Conservation (phyloP, 1,140 invertebrate species). For the Lucilia cuprina region DNA sequence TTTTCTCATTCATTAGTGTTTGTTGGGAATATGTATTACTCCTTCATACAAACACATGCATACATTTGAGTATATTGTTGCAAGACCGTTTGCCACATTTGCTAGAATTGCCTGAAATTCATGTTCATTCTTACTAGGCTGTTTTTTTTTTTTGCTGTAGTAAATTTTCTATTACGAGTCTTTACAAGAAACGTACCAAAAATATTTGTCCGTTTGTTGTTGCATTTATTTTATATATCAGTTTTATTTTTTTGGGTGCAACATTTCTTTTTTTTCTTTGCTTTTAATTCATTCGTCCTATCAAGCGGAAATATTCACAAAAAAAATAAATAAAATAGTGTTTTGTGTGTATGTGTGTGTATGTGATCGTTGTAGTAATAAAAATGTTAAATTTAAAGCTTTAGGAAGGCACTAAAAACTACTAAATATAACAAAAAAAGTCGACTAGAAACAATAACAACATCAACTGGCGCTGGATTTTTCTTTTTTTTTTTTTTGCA, state of each 20-base stretch:
- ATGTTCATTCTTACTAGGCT: background rate
- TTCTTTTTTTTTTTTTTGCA: too few relatives aligned
- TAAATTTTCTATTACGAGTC: background rate
- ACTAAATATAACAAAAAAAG: background rate
- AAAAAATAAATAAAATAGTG: background rate
- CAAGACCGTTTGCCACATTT: background rate
- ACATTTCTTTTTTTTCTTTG: background rate
- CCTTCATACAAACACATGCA: too few relatives aligned
- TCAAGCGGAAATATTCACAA: constrained; percentile 4
- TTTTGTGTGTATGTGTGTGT: too few relatives aligned
- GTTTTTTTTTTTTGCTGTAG: too few relatives aligned
- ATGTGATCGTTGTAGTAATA: background rate
- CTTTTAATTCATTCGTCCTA: background rate
- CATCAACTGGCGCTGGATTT: background rate
- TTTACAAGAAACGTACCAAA: too few relatives aligned
- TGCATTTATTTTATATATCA: too few relatives aligned
- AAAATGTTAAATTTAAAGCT: constrained; percentile 18
- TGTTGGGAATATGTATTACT: too few relatives aligned
- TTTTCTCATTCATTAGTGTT: too few relatives aligned
- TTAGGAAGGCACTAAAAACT: constrained; percentile 10
- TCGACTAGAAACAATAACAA: background rate
- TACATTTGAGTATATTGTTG: too few relatives aligned
- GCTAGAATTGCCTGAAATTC: background rate
- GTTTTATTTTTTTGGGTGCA: background rate
- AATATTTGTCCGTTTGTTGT: too few relatives aligned